Evolutionary conservation across 1,140 invertebrate species (phyloP), one percentile per base, ranked within the genome.

Genomic region (Oreohelix idahoensis): DNA sequence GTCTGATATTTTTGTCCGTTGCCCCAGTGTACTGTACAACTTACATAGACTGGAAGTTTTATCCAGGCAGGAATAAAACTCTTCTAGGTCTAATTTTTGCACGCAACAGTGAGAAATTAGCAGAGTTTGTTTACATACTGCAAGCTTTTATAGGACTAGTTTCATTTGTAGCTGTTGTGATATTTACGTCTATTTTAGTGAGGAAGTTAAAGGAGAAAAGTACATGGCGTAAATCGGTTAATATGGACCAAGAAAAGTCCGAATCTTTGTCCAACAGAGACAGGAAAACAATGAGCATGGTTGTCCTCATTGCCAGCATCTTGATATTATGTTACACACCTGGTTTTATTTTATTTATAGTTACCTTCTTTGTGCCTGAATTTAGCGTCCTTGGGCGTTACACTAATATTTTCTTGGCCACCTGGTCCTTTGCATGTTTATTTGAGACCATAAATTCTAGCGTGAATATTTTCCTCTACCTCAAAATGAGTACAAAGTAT

Each of bases 401-500:
- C 69, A 71, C 32, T 13, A 35, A 39, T 23, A 17, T 20, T 2
- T 71, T 71, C 23, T 32, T 71, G 2, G n/a, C 29, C 23, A 39
- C 32, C 5, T 36, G 32, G 32, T 71, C 69, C 4, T 71, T 71
- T 26, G 69, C 15, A 26, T 32, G 4, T 35, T 13, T 71, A 11
- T 71, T 15, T 26, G 17, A 36, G 11, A 4, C 38, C 11, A 26
- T 71, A 4, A 71, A 71, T 36, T 71, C 69, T 4, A 71, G 69
- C 23, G 15, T 71, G 2, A 71, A 71, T 36, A 71, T 71, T 26
- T 36, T 71, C 23, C 32, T 39, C 5, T 71, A 71, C 29, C 32
- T 17, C 69, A 35, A 71, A 1, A 71, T 71, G 69, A 71, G 69
- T 26, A 11, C 69, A 35, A 71, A 71, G 23, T 71, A 71, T 26